Conservation (phyloP, 2,797 vertebrate genomes). For the Todus mexicanus region DNA sequence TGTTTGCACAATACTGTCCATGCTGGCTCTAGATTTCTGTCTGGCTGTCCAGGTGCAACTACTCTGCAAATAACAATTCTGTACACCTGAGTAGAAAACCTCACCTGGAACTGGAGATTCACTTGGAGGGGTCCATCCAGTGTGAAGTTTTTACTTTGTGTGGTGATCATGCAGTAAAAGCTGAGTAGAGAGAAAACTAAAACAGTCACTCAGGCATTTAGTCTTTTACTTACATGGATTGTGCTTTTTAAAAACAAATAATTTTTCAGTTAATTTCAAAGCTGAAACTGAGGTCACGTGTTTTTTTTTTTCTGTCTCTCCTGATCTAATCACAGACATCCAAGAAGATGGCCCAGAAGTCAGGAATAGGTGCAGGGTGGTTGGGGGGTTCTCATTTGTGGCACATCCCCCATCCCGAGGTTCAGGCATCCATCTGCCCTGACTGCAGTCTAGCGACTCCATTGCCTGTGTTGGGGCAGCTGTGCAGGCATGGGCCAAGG, state of each 20-base stretch:
- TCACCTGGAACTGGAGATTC: not conserved
- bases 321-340: not conserved
- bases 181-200: not conserved
- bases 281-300: not conserved
- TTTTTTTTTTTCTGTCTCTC: accelerated
- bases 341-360: not conserved
- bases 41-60: not conserved
- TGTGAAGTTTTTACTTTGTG: not conserved
- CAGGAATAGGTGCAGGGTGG: not conserved
- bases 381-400: not conserved
- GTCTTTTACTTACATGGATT: not conserved
- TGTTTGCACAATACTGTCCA: not conserved
- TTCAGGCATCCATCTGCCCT: not conserved
- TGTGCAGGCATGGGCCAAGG: not conserved
- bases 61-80: not conserved
- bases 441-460: accelerated
- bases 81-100: not conserved
- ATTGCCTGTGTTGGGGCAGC: not conserved
- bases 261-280: not conserved
- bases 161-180: not conserved
- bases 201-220: not conserved
- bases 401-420: not conserved
- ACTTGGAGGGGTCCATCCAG: not conserved
- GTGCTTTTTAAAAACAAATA: not conserved
- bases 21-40: not conserved